Conservation (phyloP, 2,888 invertebrate genomes). For the Drosophila buzzatii region DNA sequence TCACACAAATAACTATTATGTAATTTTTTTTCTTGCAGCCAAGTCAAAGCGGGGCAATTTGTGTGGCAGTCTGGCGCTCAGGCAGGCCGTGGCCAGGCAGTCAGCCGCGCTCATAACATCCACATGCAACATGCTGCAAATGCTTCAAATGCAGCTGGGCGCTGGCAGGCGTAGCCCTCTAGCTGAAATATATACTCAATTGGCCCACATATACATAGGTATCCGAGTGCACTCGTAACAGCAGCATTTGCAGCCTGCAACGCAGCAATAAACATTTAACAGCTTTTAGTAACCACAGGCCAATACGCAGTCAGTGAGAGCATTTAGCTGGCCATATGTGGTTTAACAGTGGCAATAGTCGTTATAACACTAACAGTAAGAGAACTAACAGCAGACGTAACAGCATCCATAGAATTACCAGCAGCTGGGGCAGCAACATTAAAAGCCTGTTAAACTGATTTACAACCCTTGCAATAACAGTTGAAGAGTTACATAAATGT, state of each 20-base stretch:
- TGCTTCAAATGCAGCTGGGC: slow-evolving; percentile 20
- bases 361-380: neutral
- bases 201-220: slow-evolving; percentile 55
- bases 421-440: neutral
- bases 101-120: slow-evolving; percentile 32
- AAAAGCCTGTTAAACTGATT: neutral
- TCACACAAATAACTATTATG: slow-evolving; percentile 68
- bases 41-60: slow-evolving; percentile 60
- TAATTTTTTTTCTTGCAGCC: slow-evolving; percentile 46
- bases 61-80: slow-evolving; percentile 16
- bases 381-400: neutral
- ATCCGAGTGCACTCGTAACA: slow-evolving; percentile 1
- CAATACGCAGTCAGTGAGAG: neutral
- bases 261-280: neutral
- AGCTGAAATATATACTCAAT: slow-evolving; percentile 15
- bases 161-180: slow-evolving; percentile 31
- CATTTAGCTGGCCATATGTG: too few species aligned
- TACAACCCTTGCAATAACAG: neutral
- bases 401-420: neutral
- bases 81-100: slow-evolving; percentile 2
- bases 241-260: slow-evolving; percentile 1
- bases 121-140: slow-evolving; percentile 33
- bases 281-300: neutral
- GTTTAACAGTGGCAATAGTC: neutral
- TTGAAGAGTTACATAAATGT: neutral